Percentiles rank a stretch among this genome's conserved stretches.
phyloP scores from a whole-genome alignment of 37 sponge, comb jelly and placozoan species.

The Cliona cf. orientalis region DNA sequence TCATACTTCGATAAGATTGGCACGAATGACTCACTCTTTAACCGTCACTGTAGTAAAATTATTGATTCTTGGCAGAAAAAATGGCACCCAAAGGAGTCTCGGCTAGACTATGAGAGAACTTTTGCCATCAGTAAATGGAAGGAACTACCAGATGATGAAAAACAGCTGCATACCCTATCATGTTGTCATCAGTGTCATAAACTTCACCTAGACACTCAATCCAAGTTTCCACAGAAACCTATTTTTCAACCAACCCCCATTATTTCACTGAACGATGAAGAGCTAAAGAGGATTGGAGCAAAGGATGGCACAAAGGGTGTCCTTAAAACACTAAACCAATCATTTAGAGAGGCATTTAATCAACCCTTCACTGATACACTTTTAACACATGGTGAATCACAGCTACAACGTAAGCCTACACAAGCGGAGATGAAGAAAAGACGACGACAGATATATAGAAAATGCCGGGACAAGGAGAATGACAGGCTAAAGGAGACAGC shows the following conservation, averaged over 20 bases:
- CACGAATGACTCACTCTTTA: neutral
- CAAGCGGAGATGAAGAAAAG: neutral
- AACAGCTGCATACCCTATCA: neutral
- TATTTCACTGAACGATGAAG: neutral
- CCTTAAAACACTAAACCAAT: neutral
- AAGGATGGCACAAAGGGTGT: neutral
- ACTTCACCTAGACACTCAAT: neutral
- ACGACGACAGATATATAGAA: neutral
- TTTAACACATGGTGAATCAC: neutral
- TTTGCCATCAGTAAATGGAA: neutral
- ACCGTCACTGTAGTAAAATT: neutral
- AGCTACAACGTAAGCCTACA: neutral
- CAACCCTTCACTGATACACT: neutral
- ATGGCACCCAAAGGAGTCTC: neutral
- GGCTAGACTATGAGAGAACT: neutral
- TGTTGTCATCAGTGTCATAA: neutral
- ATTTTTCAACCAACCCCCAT: neutral
- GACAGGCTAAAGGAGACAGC: neutral
- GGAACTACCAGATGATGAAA: neutral
- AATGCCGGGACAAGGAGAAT: neutral
- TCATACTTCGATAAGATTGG: neutral
- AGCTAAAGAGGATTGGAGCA: neutral
- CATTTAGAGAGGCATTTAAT: neutral
- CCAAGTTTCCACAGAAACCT: neutral
- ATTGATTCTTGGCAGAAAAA: neutral